Conservation (phyloP, 2,113 vertebrate genomes). For the Crotalus viridis region DNA sequence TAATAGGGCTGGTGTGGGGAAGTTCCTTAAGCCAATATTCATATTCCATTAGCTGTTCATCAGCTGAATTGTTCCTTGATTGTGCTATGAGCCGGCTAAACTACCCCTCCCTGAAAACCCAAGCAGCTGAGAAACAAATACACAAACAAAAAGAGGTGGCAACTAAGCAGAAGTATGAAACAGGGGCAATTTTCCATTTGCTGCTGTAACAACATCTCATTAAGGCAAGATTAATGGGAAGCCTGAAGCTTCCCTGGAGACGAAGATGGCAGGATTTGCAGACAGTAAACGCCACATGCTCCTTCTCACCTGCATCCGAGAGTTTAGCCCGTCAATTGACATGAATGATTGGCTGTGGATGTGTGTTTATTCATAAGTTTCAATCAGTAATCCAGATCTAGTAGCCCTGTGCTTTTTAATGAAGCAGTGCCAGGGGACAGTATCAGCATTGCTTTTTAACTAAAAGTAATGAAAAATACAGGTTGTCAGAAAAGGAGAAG, state of each 20-base stretch:
- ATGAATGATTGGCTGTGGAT: constrained; percentile 31
- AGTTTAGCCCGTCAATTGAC: constrained; percentile 30
- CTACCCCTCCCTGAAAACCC: neutral
- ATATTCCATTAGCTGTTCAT: neutral
- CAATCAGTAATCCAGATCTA: constrained; percentile 7
- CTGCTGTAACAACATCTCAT: constrained; percentile 25
- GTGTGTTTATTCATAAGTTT: neutral
- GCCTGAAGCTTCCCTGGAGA: constrained; percentile 32
- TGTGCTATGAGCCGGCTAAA: neutral
- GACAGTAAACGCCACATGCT: constrained; percentile 4
- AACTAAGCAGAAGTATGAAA: neutral
- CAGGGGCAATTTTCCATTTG: neutral
- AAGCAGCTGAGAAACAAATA: neutral
- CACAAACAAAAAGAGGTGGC: neutral
- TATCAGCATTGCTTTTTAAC: neutral
- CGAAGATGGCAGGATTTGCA: constrained; percentile 9
- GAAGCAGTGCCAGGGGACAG: neutral
- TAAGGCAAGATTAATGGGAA: constrained; percentile 22
- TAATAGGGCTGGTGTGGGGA: neutral
- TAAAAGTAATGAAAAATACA: neutral
- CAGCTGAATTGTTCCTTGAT: neutral
- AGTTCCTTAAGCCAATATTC: neutral
- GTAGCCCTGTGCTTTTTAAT: neutral
- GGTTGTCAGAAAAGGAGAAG: neutral
- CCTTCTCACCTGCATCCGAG: constrained; percentile 18